phyloP scores from a whole-genome alignment of 2,113 vertebrate genomes.

The Seriola aureovittata region DNA sequence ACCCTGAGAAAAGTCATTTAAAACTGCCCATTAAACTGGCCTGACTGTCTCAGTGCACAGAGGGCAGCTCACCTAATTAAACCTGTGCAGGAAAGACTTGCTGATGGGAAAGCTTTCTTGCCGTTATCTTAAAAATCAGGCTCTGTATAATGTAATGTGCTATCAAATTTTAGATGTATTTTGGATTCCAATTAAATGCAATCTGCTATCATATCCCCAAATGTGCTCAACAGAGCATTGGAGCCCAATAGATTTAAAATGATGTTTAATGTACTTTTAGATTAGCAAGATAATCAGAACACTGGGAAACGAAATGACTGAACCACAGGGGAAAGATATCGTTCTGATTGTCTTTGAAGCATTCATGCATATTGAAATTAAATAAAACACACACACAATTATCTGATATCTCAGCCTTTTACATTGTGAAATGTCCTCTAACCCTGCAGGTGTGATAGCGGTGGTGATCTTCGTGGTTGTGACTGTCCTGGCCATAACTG shows the following conservation, averaged over 20 bases:
- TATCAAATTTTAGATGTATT: slow-evolving; percentile 60
- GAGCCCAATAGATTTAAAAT: slow-evolving; percentile 11
- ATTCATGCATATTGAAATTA: neutral
- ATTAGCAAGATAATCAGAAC: slow-evolving; percentile 25
- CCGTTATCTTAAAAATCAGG: slow-evolving; percentile 51
- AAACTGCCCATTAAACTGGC: slow-evolving; percentile 54
- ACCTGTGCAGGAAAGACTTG: slow-evolving; percentile 56
- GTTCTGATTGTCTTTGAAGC: neutral
- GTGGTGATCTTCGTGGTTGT: slow-evolving; percentile 91
- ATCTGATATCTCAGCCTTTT: neutral
- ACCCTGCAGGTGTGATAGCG: slow-evolving; percentile 90
- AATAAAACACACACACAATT: neutral
- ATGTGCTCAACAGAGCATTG: slow-evolving; percentile 29
- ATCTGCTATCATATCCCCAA: slow-evolving; percentile 50
- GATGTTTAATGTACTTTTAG: slow-evolving; percentile 18
- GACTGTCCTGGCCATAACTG: slow-evolving; percentile 86
- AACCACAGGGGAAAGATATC: too few relatives aligned
- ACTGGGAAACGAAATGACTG: neutral
- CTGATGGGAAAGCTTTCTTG: slow-evolving; percentile 59
- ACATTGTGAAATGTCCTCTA: neutral
- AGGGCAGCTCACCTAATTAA: slow-evolving; percentile 72
- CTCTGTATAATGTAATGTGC: slow-evolving; percentile 54
- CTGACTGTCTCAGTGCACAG: slow-evolving; percentile 57
- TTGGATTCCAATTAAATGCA: slow-evolving; percentile 50
- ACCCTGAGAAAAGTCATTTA: slow-evolving; percentile 55